These are phyloP conservation scores for Anas capensis DNA, from an alignment of 2,797 vertebrate genomes.

Conservation along the genomic window DNA sequence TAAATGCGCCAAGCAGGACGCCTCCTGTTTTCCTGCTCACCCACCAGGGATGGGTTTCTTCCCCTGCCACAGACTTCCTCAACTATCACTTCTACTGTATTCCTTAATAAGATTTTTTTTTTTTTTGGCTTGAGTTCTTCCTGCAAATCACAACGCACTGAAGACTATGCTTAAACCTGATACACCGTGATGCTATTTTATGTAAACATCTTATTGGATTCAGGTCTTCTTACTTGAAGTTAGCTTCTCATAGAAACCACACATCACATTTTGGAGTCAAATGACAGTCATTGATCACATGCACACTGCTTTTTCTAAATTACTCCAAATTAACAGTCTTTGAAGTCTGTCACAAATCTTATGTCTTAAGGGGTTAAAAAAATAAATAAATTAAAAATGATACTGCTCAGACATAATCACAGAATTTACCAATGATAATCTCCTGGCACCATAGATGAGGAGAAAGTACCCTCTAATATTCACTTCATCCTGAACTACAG, in stretches of 20 bases:
- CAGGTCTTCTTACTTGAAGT: neutral
- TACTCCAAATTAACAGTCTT: neutral
- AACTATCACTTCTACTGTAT: neutral
- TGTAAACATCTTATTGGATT: neutral
- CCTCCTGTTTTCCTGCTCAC: fast-evolving
- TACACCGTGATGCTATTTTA: neutral
- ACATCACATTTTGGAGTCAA: neutral
- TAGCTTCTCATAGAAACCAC: neutral
- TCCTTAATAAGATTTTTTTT: neutral
- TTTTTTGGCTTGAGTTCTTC: neutral
- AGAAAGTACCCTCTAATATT: neutral
- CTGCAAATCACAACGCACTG: neutral
- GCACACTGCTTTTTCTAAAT: neutral
- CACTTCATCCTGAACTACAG: neutral
- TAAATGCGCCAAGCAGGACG: neutral
- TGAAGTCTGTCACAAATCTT: neutral
- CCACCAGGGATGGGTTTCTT: neutral
- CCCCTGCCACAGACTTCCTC: neutral
- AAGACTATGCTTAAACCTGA: neutral
- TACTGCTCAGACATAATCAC: neutral
- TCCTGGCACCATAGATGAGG: neutral
- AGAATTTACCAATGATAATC: neutral
- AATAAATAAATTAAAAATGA: neutral
- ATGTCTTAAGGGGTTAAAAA: neutral
- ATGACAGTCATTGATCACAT: neutral